Conservation (phyloP, 2,113 vertebrate genomes). For the Rattus norvegicus region DNA sequence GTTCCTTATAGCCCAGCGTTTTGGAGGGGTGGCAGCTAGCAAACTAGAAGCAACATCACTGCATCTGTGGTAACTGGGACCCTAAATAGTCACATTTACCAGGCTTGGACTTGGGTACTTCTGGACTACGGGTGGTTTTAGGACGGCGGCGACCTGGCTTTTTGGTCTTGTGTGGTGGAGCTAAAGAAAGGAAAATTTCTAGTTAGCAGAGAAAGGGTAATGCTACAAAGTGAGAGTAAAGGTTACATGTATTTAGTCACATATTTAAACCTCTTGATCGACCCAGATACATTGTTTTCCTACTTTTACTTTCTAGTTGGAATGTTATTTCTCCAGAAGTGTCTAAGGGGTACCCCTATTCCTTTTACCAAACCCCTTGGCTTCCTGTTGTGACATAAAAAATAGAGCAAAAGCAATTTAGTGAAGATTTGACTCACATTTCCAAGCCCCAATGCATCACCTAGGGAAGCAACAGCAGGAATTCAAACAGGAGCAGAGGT, state of each 20-base stretch:
- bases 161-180: constrained; percentile 76
- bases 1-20: neutral
- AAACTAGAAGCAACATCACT: neutral
- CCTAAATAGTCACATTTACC: constrained; percentile 84
- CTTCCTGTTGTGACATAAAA: too few species aligned
- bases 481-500: too few species aligned
- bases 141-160: constrained; percentile 75
- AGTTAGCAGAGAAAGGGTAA: constrained; percentile 14
- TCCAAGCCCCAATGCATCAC: too few species aligned
- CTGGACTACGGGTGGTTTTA: constrained; percentile 83
- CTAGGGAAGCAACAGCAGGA: too few species aligned
- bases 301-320: neutral
- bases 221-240: neutral
- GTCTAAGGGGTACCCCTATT: too few species aligned
- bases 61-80: neutral
- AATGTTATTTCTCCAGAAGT: too few species aligned
- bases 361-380: too few species aligned
- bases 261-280: neutral
- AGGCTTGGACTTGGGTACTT: constrained; percentile 79
- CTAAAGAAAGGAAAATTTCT: constrained; percentile 82
- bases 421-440: too few species aligned
- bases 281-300: neutral
- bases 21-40: neutral
- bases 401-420: too few species aligned
- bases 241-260: neutral